These are phyloP conservation scores for Montifringilla adamsi DNA, from an alignment of 2,113 vertebrate species.

Conservation along the genomic window DNA sequence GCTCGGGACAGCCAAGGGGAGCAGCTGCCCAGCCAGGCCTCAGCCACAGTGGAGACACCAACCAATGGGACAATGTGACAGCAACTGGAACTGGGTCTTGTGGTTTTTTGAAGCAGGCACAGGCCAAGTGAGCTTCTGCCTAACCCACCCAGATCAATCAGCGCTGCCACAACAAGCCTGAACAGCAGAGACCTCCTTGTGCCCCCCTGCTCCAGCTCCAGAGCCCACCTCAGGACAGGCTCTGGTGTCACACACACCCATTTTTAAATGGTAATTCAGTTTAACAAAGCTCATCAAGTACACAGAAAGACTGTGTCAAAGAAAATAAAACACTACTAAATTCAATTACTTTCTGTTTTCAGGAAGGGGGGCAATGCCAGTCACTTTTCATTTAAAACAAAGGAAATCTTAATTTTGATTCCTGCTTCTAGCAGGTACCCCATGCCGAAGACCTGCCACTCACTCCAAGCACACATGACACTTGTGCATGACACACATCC, in stretches of 20 bases:
- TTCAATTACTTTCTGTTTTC: constrained; percentile 73
- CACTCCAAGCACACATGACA: not conserved
- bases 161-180: constrained; percentile 21
- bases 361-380: constrained; percentile 26
- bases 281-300: constrained; percentile 75
- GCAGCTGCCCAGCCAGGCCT: not conserved
- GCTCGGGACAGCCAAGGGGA: not conserved
- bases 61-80: not conserved
- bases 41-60: not conserved
- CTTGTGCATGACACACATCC: not conserved
- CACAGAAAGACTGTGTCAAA: constrained; percentile 73
- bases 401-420: constrained; percentile 52
- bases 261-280: constrained; percentile 75
- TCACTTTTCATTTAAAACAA: constrained; percentile 69
- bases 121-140: not conserved
- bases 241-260: constrained; percentile 37
- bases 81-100: not conserved
- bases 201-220: not conserved
- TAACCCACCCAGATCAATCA: not conserved
- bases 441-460: not conserved
- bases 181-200: not conserved
- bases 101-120: not conserved
- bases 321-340: constrained; percentile 76
- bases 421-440: not conserved
- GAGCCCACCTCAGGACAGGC: constrained; percentile 48